These are phyloP conservation scores for Cryptocephalus primarius DNA, from an alignment of 2,888 invertebrate genomes.

Conservation along the genomic window DNA sequence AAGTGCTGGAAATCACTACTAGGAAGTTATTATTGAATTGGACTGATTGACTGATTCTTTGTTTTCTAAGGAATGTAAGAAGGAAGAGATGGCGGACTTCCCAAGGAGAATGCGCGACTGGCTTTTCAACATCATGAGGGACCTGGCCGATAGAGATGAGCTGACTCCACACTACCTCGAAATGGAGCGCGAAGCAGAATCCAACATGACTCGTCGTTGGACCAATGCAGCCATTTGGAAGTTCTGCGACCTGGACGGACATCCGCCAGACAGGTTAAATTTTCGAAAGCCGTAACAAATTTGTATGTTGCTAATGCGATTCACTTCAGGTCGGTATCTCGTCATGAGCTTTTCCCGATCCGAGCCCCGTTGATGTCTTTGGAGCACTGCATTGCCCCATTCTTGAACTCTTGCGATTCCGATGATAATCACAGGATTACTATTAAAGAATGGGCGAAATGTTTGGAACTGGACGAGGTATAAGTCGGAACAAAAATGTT, in stretches of 20 bases:
- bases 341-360: constrained; percentile 93
- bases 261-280: constrained; percentile 73
- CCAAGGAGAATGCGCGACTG: constrained; percentile 96
- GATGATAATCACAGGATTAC: constrained; percentile 86
- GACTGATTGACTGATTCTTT: too few relatives aligned
- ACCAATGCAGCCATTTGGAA: constrained; percentile 95
- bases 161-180: constrained; percentile 70
- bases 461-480: constrained; percentile 75
- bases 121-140: constrained; percentile 96
- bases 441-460: constrained; percentile 86
- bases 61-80: constrained; percentile 54
- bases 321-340: constrained; percentile 58
- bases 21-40: constrained; percentile 2
- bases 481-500: neutral
- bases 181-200: constrained; percentile 84
- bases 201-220: constrained; percentile 74
- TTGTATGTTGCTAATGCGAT: neutral
- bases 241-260: constrained; percentile 92
- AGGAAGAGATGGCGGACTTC: constrained; percentile 87
- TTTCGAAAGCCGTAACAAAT: neutral
- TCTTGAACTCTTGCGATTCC: constrained; percentile 82
- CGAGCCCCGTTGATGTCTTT: constrained; percentile 88
- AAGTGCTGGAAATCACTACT: constrained; percentile 21
- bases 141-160: constrained; percentile 81
- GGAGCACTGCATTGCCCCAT: constrained; percentile 96